Evolutionary conservation across 2,888 invertebrate genomes (phyloP), one percentile per base, ranked within the genome.

Genomic region (Cylindroiulus punctatus): DNA sequence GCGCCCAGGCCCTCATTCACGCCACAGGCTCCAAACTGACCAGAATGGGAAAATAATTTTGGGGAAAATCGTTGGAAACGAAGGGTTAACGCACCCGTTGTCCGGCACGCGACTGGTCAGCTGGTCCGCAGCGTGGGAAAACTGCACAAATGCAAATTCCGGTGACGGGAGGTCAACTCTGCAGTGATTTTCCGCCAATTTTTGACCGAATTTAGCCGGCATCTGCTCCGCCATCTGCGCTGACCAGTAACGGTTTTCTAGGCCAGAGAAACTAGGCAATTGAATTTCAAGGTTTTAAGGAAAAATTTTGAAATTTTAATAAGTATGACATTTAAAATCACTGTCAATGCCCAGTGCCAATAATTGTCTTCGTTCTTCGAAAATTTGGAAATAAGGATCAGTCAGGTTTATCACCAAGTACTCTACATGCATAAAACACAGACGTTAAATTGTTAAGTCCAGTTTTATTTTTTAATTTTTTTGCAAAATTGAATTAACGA

Each of bases 31-130:
- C 17, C 19, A 52, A n/a, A 10, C 7, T 52, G n/a, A n/a, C n/a
- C 52, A 52, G 52, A 52, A 52, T 52, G n/a, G 52, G 4, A 52
- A 52, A 52, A 19, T 10, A 52, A 4, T 52, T 52, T n/a, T n/a
- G 19, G 52, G n/a, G n/a, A n/a, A 52, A 52, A 52, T 19, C n/a
- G 52, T 7, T 52, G 52, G 52, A 52, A 52, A n/a, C n/a, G 52
- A 52, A 7, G 52, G 52, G 52, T 52, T 52, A 52, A 52, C n/a
- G 52, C 52, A n/a, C 52, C 52, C 52, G n/a, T 52, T 52, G 52
- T 52, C 19, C 52, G 52, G 52, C 52, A 52, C 52, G 52, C 52
- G 52, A 52, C 52, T 52, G 52, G 52, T 52, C 52, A 52, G n/a
- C 52, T 52, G 52, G 52, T 52, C 52, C 7, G n/a, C n/a, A 52